Conservation (phyloP, 37 sponge, comb jelly and placozoan genomes). For the Cliona cf. orientalis region DNA sequence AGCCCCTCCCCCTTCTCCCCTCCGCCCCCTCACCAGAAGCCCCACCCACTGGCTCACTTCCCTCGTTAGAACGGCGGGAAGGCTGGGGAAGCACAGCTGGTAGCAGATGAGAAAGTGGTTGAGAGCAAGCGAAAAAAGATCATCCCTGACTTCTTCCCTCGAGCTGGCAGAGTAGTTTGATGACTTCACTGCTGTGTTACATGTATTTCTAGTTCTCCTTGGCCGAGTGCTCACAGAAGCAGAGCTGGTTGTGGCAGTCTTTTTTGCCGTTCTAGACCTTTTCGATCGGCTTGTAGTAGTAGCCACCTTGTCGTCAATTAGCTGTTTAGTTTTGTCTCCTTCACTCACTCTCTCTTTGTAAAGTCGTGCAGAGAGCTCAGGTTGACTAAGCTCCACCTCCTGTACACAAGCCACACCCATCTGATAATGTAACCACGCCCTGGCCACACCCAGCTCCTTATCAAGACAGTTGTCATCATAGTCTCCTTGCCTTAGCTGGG, state of each 20-base stretch:
- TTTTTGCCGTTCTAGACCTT: neutral
- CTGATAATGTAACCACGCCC: neutral
- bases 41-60: slow-evolving; percentile 40
- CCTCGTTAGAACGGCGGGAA: slow-evolving; percentile 18
- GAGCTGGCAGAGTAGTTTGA: neutral
- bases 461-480: neutral
- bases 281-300: neutral
- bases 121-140: neutral
- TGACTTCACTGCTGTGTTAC: neutral
- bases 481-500: neutral
- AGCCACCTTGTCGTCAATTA: neutral
- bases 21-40: neutral
- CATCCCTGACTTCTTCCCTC: neutral
- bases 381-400: neutral
- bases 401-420: slow-evolving; percentile 3
- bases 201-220: neutral
- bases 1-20: neutral
- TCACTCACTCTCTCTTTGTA: neutral
- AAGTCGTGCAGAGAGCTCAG: neutral
- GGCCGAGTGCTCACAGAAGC: neutral
- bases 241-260: neutral
- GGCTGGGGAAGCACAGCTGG: slow-evolving; percentile 33
- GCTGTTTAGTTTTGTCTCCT: neutral
- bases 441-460: neutral
- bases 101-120: slow-evolving; percentile 32